Base-by-base conservation (phyloP, 1,140 invertebrate species). In the Drosophila sturtevanti region DNA sequence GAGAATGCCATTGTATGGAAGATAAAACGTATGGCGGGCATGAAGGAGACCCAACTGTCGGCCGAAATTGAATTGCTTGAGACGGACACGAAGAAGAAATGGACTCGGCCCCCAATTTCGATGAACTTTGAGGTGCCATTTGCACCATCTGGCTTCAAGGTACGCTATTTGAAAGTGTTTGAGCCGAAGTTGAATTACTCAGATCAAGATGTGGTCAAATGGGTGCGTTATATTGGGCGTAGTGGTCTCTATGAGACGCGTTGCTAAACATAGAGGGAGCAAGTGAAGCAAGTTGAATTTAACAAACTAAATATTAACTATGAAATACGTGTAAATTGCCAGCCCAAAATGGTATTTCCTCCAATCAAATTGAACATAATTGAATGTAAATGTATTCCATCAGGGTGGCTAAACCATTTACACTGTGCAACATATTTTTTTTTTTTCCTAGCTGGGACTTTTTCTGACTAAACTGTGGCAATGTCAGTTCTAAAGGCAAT, bases 1-100 rank as follows among this genome's bases (percentile, higher is more conserved):
- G 99, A 99, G 92, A 99, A 99, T 93, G 99, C 99, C 24, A 99
- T 99, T 89, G 98, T 99, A 27, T 99, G 99, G 99, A 99, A 99
- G 95, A 99, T 99, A 68, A 99, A 99, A 92, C 95, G 99, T 52
- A 99, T 99, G 98, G 98, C 98, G 4, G 99, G 99, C 11, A 99
- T 99, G 98, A 99, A 99, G 92, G 99, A 99, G 91, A 99, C 98
- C 0, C 99, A 99, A 92, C 93, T 99, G 11, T 99, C 98, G 18
- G 99, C 99, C 0, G 99, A 99, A 93, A 99, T 99, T 65, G 99
- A 99, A 92, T 93, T 99, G n/a, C 93, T 99, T 31, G 98, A 99
- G 92, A 99, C 99, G 4, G 98, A 99, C 89, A 98, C 97, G 1
- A 99, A 99, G 93, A 99, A 99, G 93, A 99, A 99, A 93, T 99